These are phyloP conservation scores for Euthynnus affinis DNA, from an alignment of 2,797 vertebrate species.

Conservation along the genomic window DNA sequence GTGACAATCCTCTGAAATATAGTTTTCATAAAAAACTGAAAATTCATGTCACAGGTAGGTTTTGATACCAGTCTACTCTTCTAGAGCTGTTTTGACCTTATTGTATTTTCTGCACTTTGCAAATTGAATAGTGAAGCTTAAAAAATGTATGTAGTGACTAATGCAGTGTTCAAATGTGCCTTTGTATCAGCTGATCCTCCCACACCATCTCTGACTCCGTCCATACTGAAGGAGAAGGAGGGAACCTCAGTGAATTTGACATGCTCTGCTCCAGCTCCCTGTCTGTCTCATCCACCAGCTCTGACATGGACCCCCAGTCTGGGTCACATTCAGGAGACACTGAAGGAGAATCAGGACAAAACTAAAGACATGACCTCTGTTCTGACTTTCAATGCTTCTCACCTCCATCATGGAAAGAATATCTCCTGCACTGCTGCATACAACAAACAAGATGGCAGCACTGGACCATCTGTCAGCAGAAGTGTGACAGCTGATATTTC, in stretches of 20 bases:
- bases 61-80: background rate
- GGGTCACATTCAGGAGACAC: conserved; percentile 45
- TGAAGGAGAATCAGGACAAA: conserved; percentile 52
- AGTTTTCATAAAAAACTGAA: rapidly evolving
- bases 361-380: conserved; percentile 55
- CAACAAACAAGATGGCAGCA: conserved; percentile 36
- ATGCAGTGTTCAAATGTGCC: background rate
- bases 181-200: conserved; percentile 23
- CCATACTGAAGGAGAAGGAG: conserved; percentile 43
- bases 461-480: background rate
- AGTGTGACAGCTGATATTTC: background rate
- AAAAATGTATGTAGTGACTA: background rate
- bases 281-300: conserved; percentile 37
- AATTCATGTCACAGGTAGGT: conserved; percentile 31
- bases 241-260: conserved; percentile 53
- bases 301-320: conserved; percentile 54
- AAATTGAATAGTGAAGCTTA: background rate
- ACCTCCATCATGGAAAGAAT: conserved; percentile 31
- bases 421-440: conserved; percentile 68
- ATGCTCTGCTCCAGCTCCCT: conserved; percentile 65
- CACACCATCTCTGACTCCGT: conserved; percentile 26
- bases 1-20: rapidly evolving
- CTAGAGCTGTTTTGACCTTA: no score
- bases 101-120: background rate
- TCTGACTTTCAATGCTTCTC: conserved; percentile 63